Percentiles rank a stretch among this genome's conserved stretches.
These are phyloP conservation scores for Corythornis vintsioides DNA, from an alignment of 2,113 vertebrate species.

Conservation along the genomic window DNA sequence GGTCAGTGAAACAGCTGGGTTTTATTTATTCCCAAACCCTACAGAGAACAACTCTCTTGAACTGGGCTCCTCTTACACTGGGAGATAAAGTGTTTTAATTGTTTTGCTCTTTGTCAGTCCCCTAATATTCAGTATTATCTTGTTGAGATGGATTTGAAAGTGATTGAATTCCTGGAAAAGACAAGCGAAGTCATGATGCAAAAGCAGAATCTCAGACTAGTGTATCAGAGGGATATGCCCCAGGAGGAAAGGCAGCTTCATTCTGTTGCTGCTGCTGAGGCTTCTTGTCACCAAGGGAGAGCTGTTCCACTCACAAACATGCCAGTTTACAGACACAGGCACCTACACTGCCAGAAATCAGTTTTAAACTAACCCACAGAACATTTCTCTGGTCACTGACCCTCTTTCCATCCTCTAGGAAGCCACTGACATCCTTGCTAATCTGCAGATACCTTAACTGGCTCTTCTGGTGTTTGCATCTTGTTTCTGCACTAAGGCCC, in stretches of 20 bases:
- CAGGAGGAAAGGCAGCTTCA: not conserved
- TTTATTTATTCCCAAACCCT: conserved; percentile 56
- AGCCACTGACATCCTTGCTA: not conserved
- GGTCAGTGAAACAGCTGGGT: conserved; percentile 80
- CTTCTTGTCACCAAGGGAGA: not conserved
- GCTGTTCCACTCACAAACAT: not conserved
- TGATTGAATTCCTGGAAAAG: not conserved
- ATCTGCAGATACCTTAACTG: not conserved
- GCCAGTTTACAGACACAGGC: not conserved
- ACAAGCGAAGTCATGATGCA: not conserved
- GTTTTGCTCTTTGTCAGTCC: not conserved
- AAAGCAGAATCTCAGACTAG: not conserved
- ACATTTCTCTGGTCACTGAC: not conserved
- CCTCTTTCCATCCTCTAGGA: not conserved
- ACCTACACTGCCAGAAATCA: not conserved
- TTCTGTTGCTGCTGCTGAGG: not conserved
- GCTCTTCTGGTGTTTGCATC: not conserved
- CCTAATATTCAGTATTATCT: not conserved
- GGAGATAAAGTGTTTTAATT: conserved; percentile 13
- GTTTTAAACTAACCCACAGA: not conserved
- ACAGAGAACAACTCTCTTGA: not conserved
- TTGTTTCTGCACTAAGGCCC: not conserved
- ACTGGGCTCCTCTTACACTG: conserved; percentile 8
- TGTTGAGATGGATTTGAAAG: not conserved
- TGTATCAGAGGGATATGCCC: not conserved